Evolutionary conservation across 2,888 invertebrate species (phyloP), one percentile per base, ranked within the genome.

Genomic region (Erebia ligea): DNA sequence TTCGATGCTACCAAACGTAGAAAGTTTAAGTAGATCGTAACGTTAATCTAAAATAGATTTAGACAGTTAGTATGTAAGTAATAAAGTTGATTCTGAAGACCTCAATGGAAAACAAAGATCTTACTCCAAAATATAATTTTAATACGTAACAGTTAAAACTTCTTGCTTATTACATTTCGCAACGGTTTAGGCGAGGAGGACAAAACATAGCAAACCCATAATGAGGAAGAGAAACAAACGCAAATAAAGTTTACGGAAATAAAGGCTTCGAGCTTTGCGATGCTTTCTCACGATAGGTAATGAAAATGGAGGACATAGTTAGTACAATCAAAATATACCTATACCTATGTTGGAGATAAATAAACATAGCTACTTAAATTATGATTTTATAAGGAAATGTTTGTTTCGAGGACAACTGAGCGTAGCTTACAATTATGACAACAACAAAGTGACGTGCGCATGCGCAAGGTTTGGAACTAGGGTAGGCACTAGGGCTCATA

Each of bases 231-330:
- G 63, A 59, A 69, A 71, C 58, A 59, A 42, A 69, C 67, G 17
- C 56, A 61, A n/a, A n/a, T n/a, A n/a, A n/a, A 11, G 42, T 45
- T 65, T 42, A 21, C 65, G 68, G 64, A 65, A 69, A 65, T 59
- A 25, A 58, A 61, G 57, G 11, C 56, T 57, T n/a, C 45, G 8
- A 50, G 50, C 50, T 50, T 52, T 25, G 21, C 45, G 67, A 69
- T 69, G 67, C 70, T 69, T 71, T 74, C 74, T 69, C 73, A 73
- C 68, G 71, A 66, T 66, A n/a, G n/a, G n/a, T n/a, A 62, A 61
- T 69, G 54, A 65, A 54, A 61, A 65, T 65, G 54, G 54, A 65
- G 64, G 54, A 54, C 65, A 65, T 17, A n/a, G 10, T 10, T 17
- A n/a, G 10, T 10, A 64, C 64, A 64, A 64, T 34, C 40, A 54